Evolutionary conservation across 1,140 invertebrate genomes (phyloP), one percentile per base, ranked within the genome.

Genomic region (Patella vulgata): DNA sequence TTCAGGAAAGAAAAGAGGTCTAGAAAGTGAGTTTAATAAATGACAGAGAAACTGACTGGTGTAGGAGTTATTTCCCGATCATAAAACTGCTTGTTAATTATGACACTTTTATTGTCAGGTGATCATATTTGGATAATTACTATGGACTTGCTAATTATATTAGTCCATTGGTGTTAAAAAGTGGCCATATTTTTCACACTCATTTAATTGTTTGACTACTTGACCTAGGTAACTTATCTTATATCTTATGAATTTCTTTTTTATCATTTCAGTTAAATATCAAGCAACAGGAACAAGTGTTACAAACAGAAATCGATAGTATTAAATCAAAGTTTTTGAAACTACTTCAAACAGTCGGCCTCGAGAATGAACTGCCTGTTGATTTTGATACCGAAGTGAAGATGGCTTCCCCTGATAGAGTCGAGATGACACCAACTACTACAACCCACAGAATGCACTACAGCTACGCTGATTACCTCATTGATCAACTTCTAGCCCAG

Each of bases 301-400:
- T 78, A 25, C 68, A 75, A 51, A 44, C 58, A 21, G 75, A 78
- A 56, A 74, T 78, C 25, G 68, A 63, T 52, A 68, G 71, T 19
- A 75, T 78, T 43, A 73, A 71, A 42, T 54, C 68, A 3, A 70
- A 74, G 65, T 74, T 78, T 39, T 55, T 68, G 31, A 62, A 66
- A 25, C 70, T 78, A 1, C 64, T 78, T 14, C 64, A 73, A 21
- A 50, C 54, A n/a, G 65, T 69, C 52, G 73, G 73, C 23, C 58
- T 77, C 40, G 71, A 73, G 25, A 50, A 60, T 36, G 67, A 69
- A 27, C 61, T 60, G 54, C 57, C 62, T 17, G 42, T 63, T 33
- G 47, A 56, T 14, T 46, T 59, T 30, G 25, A 58, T 36, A 30
- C 59, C 27, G 44, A 55, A 8, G 61, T 42, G 4, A 59, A 59